These are phyloP conservation scores for Sinocyclocheilus anshuiensis DNA, from an alignment of 2,113 vertebrate genomes.

Conservation along the genomic window DNA sequence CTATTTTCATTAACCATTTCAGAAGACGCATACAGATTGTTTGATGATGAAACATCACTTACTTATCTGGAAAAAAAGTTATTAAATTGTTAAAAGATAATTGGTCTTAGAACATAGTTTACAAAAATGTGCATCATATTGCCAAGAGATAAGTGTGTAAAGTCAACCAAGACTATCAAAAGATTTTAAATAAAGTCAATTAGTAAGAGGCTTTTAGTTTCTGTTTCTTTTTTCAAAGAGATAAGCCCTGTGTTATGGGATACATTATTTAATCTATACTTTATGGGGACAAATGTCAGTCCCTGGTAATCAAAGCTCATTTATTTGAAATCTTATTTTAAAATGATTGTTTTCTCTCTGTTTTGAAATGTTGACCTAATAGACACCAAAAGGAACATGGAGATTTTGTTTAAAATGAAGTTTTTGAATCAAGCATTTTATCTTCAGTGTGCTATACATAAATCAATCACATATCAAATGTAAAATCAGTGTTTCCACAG, in stretches of 20 bases:
- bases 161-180: not conserved
- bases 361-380: not conserved
- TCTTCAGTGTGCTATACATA: not conserved
- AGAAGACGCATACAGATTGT: not conserved
- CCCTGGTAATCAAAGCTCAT: not conserved
- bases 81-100: not conserved
- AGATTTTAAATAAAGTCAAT: not conserved
- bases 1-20: not conserved
- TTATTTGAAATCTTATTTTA: not conserved
- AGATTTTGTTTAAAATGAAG: not conserved
- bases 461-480: not conserved
- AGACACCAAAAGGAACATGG: not conserved
- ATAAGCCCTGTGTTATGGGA: not conserved
- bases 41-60: not conserved
- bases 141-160: not conserved
- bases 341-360: not conserved
- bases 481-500: not conserved
- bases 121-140: not conserved
- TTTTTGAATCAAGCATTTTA: not conserved
- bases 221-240: not conserved
- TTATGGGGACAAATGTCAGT: not conserved
- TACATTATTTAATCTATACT: not conserved
- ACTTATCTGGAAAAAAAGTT: not conserved
- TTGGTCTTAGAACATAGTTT: not conserved
- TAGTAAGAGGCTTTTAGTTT: not conserved